Evolutionary conservation across 2,113 vertebrate genomes (phyloP).

Genomic region (Scartelaos histophorus): DNA sequence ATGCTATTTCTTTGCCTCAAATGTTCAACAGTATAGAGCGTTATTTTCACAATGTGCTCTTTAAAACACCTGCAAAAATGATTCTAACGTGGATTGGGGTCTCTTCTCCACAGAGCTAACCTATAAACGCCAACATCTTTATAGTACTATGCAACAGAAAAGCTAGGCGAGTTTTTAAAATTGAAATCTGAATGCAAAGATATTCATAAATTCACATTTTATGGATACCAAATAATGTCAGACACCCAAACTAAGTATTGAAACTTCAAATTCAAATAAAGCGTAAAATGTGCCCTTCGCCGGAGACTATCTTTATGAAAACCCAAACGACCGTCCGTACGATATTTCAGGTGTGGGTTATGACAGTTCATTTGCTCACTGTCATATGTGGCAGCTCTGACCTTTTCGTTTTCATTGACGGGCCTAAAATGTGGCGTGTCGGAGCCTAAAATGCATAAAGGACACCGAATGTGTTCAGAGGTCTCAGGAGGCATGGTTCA

Average conservation of each 20-base stretch:
- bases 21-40: too few species aligned
- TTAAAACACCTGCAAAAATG: too few species aligned
- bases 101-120: too few species aligned
- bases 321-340: background rate
- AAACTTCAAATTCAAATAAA: slow-evolving; percentile 14
- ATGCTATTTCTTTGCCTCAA: background rate
- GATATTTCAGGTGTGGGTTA: slow-evolving; percentile 15
- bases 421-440: too few species aligned
- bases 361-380: slow-evolving; percentile 7
- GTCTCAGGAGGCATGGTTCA: background rate
- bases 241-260: background rate
- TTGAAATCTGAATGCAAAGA: too few species aligned
- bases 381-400: slow-evolving; percentile 26
- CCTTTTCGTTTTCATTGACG: slow-evolving; percentile 27
- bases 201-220: too few species aligned
- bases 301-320: background rate
- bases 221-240: too few species aligned
- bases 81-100: too few species aligned
- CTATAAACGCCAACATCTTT: too few species aligned
- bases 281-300: background rate
- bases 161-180: too few species aligned
- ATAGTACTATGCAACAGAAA: too few species aligned
- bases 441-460: background rate
- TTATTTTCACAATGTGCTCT: too few species aligned
- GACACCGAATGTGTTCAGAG: background rate